These are phyloP conservation scores for Plectropomus leopardus DNA, from an alignment of 2,113 vertebrate genomes.

Conservation along the genomic window DNA sequence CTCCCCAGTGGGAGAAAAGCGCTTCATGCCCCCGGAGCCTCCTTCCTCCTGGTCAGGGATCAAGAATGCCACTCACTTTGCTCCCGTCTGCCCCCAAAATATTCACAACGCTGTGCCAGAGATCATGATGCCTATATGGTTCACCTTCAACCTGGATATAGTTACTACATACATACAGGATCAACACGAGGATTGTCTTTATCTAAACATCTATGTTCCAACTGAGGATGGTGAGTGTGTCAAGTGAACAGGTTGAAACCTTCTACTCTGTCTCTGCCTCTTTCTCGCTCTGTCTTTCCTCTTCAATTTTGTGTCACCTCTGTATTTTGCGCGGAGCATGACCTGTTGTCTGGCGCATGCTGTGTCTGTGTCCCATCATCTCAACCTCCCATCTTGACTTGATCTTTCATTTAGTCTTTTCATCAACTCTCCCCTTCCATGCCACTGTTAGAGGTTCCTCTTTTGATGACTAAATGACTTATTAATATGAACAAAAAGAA, in stretches of 20 bases:
- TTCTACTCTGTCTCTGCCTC: constrained; percentile 67
- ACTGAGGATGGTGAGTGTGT: constrained; percentile 99
- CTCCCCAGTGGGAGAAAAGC: constrained; percentile 93
- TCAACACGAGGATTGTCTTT: constrained; percentile 98
- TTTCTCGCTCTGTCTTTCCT: constrained; percentile 57
- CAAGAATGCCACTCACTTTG: constrained; percentile 98
- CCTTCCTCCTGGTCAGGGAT: constrained; percentile 97
- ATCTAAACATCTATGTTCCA: constrained; percentile 99
- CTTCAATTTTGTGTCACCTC: constrained; percentile 76
- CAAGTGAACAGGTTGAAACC: constrained; percentile 69
- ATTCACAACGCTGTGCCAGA: constrained; percentile 98
- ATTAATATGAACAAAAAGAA: constrained; percentile 63
- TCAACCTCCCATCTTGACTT: constrained; percentile 82
- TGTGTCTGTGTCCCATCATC: constrained; percentile 85
- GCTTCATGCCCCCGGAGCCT: constrained; percentile 96
- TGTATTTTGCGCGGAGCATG: constrained; percentile 91
- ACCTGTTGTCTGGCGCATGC: constrained; percentile 92
- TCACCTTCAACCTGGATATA: constrained; percentile 99
- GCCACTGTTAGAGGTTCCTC: constrained; percentile 91
- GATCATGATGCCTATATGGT: constrained; percentile 99
- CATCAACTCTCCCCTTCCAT: constrained; percentile 87
- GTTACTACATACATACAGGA: constrained; percentile 99
- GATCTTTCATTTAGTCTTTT: constrained; percentile 83
- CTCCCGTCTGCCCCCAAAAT: constrained; percentile 98
- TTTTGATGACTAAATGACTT: constrained; percentile 83